Conservation (phyloP, 2,888 invertebrate species). For the Diadromus collaris region DNA sequence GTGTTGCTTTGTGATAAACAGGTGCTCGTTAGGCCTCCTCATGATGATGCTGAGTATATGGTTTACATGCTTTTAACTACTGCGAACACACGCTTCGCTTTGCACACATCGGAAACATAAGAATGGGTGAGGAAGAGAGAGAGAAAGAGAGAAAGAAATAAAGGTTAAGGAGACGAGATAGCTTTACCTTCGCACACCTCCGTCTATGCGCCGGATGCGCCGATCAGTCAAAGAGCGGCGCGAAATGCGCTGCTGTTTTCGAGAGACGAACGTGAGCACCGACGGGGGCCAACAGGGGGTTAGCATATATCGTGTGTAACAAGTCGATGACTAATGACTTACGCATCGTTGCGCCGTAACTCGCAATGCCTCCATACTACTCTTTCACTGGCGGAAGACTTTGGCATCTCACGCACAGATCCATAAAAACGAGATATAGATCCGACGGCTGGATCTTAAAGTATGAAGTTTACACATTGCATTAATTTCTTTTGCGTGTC, state of each 20-base stretch:
- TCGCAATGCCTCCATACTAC: slow-evolving; percentile 19
- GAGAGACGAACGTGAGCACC: slow-evolving; percentile 40
- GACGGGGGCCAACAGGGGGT: background rate
- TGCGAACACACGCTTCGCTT: slow-evolving; percentile 28
- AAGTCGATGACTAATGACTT: slow-evolving; percentile 54
- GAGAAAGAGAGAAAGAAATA: slow-evolving; percentile 51
- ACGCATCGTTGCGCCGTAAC: slow-evolving; percentile 41
- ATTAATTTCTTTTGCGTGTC: background rate
- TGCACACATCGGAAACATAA: slow-evolving; percentile 38
- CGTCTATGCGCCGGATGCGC: slow-evolving; percentile 47
- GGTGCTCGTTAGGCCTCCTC: slow-evolving; percentile 59
- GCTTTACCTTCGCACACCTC: slow-evolving; percentile 48
- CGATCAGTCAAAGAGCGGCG: slow-evolving; percentile 58
- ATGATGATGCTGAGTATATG: slow-evolving; percentile 31
- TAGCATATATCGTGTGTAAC: slow-evolving; percentile 27
- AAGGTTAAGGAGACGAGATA: slow-evolving; percentile 49
- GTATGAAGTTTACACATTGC: background rate
- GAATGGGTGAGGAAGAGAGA: slow-evolving; percentile 45
- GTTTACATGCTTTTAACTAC: slow-evolving; percentile 35
- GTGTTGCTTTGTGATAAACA: slow-evolving; percentile 56
- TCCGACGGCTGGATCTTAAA: background rate
- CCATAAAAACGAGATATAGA: slow-evolving; percentile 2
- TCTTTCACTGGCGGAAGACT: background rate
- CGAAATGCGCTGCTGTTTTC: slow-evolving; percentile 34
- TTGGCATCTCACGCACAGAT: slow-evolving; percentile 15